Conservation (phyloP, 1,140 invertebrate genomes). For the Batillaria attramentaria region DNA sequence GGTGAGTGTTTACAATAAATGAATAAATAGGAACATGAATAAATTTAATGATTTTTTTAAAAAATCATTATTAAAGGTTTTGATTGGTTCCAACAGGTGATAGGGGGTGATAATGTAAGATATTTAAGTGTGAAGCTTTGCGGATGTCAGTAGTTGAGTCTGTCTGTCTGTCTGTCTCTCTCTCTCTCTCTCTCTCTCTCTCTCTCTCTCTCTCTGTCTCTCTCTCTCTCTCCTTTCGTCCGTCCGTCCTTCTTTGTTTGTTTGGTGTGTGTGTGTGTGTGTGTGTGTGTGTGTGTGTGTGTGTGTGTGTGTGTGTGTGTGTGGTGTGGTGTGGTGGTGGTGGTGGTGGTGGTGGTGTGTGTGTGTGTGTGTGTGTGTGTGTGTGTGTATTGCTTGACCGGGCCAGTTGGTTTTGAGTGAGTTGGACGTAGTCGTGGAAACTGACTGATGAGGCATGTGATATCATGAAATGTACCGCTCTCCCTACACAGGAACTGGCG, state of each 20-base stretch:
- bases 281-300: neutral
- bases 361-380: no score
- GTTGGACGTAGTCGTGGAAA: no score
- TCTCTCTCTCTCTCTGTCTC: neutral
- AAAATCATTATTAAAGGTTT: neutral
- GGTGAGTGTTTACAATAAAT: no score
- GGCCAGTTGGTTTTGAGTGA: no score
- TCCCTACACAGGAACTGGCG: conserved; percentile 66
- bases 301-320: no score
- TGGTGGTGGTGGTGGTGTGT: neutral
- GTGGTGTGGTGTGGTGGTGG: neutral
- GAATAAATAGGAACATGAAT: neutral
- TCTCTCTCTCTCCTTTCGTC: neutral
- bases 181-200: conserved; percentile 14
- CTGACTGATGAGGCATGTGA: neutral
- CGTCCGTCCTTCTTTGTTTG: neutral
- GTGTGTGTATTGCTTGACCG: no score
- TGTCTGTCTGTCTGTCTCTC: neutral
- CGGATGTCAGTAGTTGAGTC: neutral
- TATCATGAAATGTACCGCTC: neutral
- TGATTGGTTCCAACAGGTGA: neutral
- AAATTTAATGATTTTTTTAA: neutral
- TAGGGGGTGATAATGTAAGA: neutral
- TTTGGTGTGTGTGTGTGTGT: neutral
- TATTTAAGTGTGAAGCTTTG: neutral